Conservation (phyloP, 2,888 invertebrate genomes). For the Idaea biselata region DNA sequence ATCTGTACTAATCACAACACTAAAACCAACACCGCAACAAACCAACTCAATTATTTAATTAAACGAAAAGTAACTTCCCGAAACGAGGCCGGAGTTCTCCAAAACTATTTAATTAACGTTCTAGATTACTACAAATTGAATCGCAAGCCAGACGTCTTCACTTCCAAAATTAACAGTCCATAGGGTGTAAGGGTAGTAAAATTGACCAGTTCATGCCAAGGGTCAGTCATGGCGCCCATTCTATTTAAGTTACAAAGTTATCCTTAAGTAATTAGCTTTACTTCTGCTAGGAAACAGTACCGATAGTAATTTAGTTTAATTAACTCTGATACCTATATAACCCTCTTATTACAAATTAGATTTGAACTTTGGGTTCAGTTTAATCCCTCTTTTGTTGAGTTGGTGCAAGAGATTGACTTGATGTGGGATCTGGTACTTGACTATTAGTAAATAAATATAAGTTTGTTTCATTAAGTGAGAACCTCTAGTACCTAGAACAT, state of each 20-base stretch:
- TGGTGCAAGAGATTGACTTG: constrained; percentile 10
- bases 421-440: neutral
- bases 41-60: neutral
- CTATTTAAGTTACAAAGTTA: constrained; percentile 26
- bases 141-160: neutral
- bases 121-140: constrained; percentile 1
- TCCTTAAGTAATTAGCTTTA: constrained; percentile 29
- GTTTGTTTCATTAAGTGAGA: neutral
- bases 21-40: neutral
- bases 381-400: constrained; percentile 28
- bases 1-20: neutral
- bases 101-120: neutral
- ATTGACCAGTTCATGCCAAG: constrained; percentile 22
- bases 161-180: constrained; percentile 10
- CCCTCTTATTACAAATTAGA: constrained; percentile 37
- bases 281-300: constrained; percentile 23
- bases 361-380: constrained; percentile 29
- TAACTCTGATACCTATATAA: constrained; percentile 35
- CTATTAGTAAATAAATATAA: neutral
- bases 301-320: constrained; percentile 36
- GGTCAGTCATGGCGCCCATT: constrained; percentile 18
- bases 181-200: constrained; percentile 14
- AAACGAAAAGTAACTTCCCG: neutral
- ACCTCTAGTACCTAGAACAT: neutral
- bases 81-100: neutral